These are phyloP conservation scores for Fringilla coelebs DNA, from an alignment of 2,797 vertebrate genomes.

Conservation along the genomic window DNA sequence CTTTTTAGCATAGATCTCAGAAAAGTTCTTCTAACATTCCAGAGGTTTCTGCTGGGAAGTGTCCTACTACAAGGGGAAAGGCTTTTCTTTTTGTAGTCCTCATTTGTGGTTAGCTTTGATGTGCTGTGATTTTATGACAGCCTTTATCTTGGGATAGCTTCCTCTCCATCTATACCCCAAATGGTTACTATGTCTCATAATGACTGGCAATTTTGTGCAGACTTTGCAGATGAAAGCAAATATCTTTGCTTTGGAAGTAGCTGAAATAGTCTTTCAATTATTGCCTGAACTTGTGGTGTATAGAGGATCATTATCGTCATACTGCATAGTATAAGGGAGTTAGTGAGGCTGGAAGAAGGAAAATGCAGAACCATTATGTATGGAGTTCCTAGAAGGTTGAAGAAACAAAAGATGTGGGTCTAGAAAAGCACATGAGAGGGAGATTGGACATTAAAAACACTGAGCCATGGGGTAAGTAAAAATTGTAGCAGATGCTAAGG, in stretches of 20 bases:
- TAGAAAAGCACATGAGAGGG: background rate
- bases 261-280: background rate
- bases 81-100: background rate
- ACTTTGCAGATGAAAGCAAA: constrained; percentile 13
- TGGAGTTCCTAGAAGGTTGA: background rate
- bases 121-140: background rate
- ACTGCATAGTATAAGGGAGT: background rate
- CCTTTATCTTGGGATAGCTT: background rate
- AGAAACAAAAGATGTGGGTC: background rate
- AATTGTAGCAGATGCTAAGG: background rate
- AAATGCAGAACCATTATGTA: background rate
- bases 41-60: background rate
- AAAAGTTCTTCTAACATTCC: background rate
- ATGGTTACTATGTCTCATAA: background rate
- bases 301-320: background rate
- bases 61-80: background rate
- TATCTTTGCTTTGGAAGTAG: background rate
- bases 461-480: background rate
- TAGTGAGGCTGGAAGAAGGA: background rate
- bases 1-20: background rate
- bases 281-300: background rate
- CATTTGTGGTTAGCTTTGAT: background rate
- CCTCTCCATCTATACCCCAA: background rate
- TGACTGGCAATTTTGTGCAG: background rate
- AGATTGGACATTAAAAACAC: background rate